Evolutionary conservation across 1,140 invertebrate genomes (phyloP), one percentile per base, ranked within the genome.

Genomic region (Elysia chlorotica): DNA sequence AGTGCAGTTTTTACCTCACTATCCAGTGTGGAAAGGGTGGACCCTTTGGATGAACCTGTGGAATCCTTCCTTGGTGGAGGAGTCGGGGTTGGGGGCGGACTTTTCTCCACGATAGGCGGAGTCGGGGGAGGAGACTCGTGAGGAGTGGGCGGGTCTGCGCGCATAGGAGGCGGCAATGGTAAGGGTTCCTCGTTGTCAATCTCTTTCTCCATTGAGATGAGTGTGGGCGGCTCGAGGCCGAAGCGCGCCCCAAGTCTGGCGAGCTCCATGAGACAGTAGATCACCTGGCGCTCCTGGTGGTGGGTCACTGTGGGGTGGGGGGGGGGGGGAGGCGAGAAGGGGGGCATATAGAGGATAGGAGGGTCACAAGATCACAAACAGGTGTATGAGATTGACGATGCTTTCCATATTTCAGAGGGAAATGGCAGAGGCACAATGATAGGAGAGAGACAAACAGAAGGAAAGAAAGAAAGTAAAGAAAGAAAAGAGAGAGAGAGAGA

Each of bases 261-360:
- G 31, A 98, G 93, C 86, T 98, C 95, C 70, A 97, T 87, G 41
- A 97, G 88, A 82, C 95, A 98, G 10, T 98, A 89, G 33, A 98
- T 95, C 72, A 98, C 95, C 82, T 95, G 94, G 84, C 96, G 95
- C 87, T 98, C 95, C 83, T 98, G 96, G 86, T 97, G 97, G 74
- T 87, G 85, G 1, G 82, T 77, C 10, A 87, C 85, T 87, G n/a
- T n/a, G n/a, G n/a, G n/a, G 78, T 37, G 25, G 54, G 35, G 10
- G 14, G n/a, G 14, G 25, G 31, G 14, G 28, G 3, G 21, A 1
- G 56, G 28, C 6, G 6, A 10, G 19, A 59, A 17, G 10, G 56
- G 56, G 10, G n/a, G n/a, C n/a, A n/a, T n/a, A n/a, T n/a, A n/a
- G n/a, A n/a, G n/a, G n/a, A n/a, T n/a, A n/a, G n/a, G n/a, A n/a